These are phyloP conservation scores for Dolichoris vasculosae DNA, from an alignment of 1,140 invertebrate species.

Conservation along the genomic window DNA sequence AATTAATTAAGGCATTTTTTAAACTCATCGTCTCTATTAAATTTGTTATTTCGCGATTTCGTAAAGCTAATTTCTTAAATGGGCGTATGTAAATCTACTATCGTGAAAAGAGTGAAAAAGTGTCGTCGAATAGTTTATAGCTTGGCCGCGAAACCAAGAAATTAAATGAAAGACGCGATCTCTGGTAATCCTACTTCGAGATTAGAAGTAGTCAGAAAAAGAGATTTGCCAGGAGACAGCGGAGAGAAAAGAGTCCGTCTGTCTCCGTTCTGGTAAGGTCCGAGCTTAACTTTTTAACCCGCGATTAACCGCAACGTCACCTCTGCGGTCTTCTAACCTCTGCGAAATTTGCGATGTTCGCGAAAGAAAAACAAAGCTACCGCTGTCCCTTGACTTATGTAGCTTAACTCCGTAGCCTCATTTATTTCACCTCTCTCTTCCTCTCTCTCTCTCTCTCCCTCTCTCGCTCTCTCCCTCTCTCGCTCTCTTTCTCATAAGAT, in stretches of 20 bases:
- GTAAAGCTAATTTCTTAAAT: neutral
- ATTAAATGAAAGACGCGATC: neutral
- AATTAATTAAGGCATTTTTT: no score
- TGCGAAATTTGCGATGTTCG: no score
- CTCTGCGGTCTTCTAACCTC: neutral
- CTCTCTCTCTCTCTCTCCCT: neutral
- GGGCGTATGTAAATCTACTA: neutral
- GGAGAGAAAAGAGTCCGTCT: neutral
- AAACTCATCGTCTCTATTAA: neutral
- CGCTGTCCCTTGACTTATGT: neutral
- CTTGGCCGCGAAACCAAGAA: neutral
- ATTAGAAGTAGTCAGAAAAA: neutral
- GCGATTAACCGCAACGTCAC: slow-evolving; percentile 15
- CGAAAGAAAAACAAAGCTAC: neutral
- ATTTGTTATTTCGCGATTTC: neutral
- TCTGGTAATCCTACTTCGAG: neutral
- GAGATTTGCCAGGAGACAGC: neutral
- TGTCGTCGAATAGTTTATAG: neutral
- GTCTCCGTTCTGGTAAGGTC: neutral
- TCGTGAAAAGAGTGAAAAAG: neutral
- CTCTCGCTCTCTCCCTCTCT: neutral
- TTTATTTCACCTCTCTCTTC: neutral
- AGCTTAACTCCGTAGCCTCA: neutral
- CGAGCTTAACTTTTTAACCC: slow-evolving; percentile 25
- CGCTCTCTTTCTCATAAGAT: neutral